Conservation (phyloP, 2,888 invertebrate species). For the Papilio elwesi region DNA sequence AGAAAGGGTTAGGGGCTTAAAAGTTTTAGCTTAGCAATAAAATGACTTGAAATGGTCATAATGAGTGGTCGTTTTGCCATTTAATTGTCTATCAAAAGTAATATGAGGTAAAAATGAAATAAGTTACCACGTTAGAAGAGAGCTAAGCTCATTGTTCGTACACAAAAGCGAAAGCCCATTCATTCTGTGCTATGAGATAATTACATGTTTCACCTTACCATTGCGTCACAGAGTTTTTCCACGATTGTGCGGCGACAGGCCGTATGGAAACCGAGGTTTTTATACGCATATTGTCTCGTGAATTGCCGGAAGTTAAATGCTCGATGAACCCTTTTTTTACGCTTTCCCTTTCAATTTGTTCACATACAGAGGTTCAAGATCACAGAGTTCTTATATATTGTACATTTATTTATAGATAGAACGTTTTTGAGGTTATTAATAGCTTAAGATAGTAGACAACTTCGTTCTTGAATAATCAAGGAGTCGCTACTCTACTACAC, state of each 20-base stretch:
- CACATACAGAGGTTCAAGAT: not conserved
- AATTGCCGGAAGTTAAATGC: slow-evolving; percentile 58
- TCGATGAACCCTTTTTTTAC: slow-evolving; percentile 33
- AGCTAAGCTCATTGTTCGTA: slow-evolving; percentile 74
- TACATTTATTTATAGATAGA: no score
- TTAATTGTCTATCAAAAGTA: slow-evolving; percentile 50
- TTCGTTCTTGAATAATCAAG: no score
- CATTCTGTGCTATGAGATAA: slow-evolving; percentile 74
- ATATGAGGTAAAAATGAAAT: slow-evolving; percentile 69
- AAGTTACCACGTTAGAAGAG: slow-evolving; percentile 70
- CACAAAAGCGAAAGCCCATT: slow-evolving; percentile 83
- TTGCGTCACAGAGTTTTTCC: slow-evolving; percentile 79
- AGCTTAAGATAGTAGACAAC: no score
- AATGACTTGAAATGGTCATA: slow-evolving; percentile 2
- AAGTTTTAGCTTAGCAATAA: not conserved
- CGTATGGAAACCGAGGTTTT: slow-evolving; percentile 56
- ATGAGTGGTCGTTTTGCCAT: slow-evolving; percentile 42
- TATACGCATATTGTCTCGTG: slow-evolving; percentile 58
- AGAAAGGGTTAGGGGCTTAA: not conserved
- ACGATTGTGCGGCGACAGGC: slow-evolving; percentile 73
- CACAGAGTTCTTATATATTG: not conserved
- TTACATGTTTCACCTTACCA: slow-evolving; percentile 77
- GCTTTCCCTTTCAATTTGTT: slow-evolving; percentile 16
- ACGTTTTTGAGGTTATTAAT: no score
- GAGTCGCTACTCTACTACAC: no score